Percentiles rank a stretch among this genome's conserved stretches.
These are phyloP conservation scores for Apodemia mormo DNA, from an alignment of 2,888 invertebrate genomes.

Conservation along the genomic window DNA sequence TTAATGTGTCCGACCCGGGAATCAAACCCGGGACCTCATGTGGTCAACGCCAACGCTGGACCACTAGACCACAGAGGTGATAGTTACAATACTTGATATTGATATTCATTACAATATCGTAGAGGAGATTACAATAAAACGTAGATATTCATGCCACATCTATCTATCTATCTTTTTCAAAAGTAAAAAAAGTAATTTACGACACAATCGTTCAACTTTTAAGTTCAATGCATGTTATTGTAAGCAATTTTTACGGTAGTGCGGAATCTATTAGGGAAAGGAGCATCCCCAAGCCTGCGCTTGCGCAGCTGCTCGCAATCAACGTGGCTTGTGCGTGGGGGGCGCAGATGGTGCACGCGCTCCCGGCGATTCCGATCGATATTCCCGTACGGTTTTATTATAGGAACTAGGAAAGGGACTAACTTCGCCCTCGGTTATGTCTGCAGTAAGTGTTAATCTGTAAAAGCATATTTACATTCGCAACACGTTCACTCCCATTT, in stretches of 20 bases:
- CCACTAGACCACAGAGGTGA: too few relatives aligned
- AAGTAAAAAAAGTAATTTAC: not conserved
- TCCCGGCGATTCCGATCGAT: conserved; percentile 55
- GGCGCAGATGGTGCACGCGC: conserved; percentile 73
- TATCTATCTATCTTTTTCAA: not conserved
- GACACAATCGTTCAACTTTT: conserved; percentile 7
- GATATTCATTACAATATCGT: too few relatives aligned
- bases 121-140: too few relatives aligned
- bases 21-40: too few relatives aligned
- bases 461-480: too few relatives aligned
- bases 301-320: conserved; percentile 70
- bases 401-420: conserved; percentile 10
- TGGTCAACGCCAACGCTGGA: too few relatives aligned
- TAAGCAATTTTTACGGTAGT: conserved; percentile 24
- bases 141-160: not conserved
- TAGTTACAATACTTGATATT: too few relatives aligned
- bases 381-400: conserved; percentile 41
- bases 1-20: too few relatives aligned
- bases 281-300: conserved; percentile 25
- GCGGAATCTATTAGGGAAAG: conserved; percentile 23
- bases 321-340: conserved; percentile 69
- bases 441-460: not conserved
- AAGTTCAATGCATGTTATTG: conserved; percentile 24
- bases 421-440: not conserved
- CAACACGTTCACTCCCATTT: too few relatives aligned